These are phyloP conservation scores for Mastacembelus armatus DNA, from an alignment of 2,797 vertebrate species.

Conservation along the genomic window DNA sequence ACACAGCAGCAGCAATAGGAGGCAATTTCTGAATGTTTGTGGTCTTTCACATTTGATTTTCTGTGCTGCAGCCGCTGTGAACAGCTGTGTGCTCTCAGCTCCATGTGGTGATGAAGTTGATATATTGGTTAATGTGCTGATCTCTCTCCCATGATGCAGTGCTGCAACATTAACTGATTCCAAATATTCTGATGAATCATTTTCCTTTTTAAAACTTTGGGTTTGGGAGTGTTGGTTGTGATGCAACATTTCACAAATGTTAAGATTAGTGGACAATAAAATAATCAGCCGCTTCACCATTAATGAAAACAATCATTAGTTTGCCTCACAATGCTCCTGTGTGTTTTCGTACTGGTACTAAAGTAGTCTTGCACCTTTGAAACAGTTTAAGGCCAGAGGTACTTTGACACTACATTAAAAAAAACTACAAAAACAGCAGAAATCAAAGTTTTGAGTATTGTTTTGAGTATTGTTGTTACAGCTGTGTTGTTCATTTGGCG, in stretches of 20 bases:
- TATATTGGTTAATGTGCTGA: neutral
- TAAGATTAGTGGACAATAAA: neutral
- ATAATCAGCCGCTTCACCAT: neutral
- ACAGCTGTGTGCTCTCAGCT: neutral
- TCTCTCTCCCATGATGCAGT: neutral
- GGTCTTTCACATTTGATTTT: neutral
- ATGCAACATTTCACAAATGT: too few relatives aligned
- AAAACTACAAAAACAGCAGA: slow-evolving; percentile 18
- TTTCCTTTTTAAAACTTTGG: too few relatives aligned
- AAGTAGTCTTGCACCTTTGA: slow-evolving; percentile 53
- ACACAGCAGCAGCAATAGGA: slow-evolving; percentile 30
- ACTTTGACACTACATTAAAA: slow-evolving; percentile 48
- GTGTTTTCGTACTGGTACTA: slow-evolving; percentile 15
- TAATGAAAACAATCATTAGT: neutral
- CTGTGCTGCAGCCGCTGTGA: neutral
- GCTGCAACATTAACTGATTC: neutral
- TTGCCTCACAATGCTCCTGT: slow-evolving; percentile 16
- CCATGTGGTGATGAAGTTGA: neutral
- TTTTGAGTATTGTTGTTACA: slow-evolving; percentile 47
- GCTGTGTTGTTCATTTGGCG: neutral
- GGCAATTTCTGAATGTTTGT: neutral
- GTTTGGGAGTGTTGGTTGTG: neutral
- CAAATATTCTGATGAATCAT: neutral
- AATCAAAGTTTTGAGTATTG: slow-evolving; percentile 30
- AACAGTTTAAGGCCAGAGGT: slow-evolving; percentile 80